Evolutionary conservation across 2,797 vertebrate species (phyloP).

Genomic region (Poecilia wingei): DNA sequence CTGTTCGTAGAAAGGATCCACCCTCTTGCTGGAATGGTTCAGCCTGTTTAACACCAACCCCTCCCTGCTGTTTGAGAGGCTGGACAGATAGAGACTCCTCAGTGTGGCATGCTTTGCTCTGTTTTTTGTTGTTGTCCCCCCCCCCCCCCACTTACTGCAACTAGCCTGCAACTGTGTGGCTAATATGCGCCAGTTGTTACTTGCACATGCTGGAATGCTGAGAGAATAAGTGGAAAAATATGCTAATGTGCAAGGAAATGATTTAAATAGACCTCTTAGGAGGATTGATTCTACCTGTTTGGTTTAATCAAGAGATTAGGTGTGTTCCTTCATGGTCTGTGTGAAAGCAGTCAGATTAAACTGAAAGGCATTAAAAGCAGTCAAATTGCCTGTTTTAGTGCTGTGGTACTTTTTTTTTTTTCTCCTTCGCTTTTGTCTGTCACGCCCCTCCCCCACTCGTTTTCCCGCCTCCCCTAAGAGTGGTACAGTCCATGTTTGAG

Average conservation of each 20-base stretch:
- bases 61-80: slow-evolving; percentile 50
- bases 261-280: background rate
- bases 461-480: slow-evolving; percentile 25
- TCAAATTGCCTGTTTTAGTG: background rate
- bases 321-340: background rate
- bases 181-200: slow-evolving; percentile 14
- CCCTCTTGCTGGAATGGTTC: slow-evolving; percentile 67
- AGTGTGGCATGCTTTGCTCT: slow-evolving; percentile 53
- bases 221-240: background rate
- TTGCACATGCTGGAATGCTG: slow-evolving; percentile 5
- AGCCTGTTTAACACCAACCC: slow-evolving; percentile 54
- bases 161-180: slow-evolving; percentile 52
- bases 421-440: slow-evolving; percentile 27
- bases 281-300: background rate
- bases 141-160: slow-evolving; percentile 20
- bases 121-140: slow-evolving; percentile 11
- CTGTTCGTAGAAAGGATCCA: slow-evolving; percentile 15
- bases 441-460: slow-evolving; percentile 43
- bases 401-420: background rate
- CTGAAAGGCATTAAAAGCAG: background rate
- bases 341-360: background rate
- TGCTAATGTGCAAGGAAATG: background rate
- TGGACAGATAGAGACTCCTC: slow-evolving; percentile 39
- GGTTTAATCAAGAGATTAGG: background rate
- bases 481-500: slow-evolving; percentile 64